These are phyloP conservation scores for Ophiodon elongatus DNA, from an alignment of 2,113 vertebrate genomes.

Conservation along the genomic window DNA sequence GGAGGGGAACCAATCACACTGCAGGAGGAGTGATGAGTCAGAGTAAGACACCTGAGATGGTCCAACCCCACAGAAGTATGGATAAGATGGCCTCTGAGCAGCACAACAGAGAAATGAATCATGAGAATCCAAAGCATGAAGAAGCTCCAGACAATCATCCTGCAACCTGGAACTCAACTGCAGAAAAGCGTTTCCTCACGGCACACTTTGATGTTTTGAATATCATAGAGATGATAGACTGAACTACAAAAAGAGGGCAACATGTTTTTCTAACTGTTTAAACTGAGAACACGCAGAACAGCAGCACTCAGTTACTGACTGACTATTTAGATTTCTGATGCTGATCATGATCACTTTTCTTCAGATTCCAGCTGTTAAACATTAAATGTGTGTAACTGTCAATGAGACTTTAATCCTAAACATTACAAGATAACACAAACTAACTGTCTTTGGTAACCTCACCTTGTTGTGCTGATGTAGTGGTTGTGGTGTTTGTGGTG, in stretches of 20 bases:
- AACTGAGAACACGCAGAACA: conserved; percentile 19
- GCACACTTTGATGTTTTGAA: background rate
- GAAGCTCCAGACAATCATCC: conserved; percentile 14
- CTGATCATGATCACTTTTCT: too few species aligned
- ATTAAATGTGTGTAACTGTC: too few species aligned
- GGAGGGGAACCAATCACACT: conserved; percentile 38
- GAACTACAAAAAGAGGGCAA: background rate
- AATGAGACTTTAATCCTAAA: background rate
- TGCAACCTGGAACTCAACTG: background rate
- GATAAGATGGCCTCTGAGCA: conserved; percentile 86
- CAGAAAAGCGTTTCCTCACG: background rate
- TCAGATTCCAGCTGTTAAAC: too few species aligned
- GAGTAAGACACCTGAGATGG: conserved; percentile 86
- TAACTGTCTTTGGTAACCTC: background rate
- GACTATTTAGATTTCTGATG: too few species aligned
- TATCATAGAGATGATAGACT: background rate
- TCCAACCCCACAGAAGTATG: conserved; percentile 84
- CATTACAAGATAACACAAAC: background rate
- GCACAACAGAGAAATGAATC: conserved; percentile 79
- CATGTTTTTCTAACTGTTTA: background rate
- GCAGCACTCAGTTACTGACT: background rate
- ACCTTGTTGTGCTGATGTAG: background rate
- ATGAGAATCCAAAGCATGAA: conserved; percentile 57
- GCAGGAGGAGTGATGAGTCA: conserved; percentile 48
- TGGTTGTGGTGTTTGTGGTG: too few species aligned